phyloP scores from a whole-genome alignment of 2,797 vertebrate genomes.

The Anabacerthia variegaticeps region DNA sequence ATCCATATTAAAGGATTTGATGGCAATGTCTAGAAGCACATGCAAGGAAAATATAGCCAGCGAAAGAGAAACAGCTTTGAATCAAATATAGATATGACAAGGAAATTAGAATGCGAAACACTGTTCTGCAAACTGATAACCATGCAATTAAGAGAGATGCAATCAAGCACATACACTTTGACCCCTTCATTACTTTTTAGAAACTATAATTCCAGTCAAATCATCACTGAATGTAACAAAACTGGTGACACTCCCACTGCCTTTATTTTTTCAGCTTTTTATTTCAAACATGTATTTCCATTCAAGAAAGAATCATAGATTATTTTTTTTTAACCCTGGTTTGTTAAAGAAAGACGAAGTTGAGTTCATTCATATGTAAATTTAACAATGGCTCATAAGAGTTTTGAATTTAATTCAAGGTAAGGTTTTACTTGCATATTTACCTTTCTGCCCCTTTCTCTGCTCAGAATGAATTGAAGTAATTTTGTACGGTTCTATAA shows the following conservation, averaged over 20 bases:
- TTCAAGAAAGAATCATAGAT: neutral
- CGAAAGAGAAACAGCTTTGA: neutral
- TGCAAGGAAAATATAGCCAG: slow-evolving; percentile 16
- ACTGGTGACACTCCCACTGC: neutral
- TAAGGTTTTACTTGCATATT: neutral
- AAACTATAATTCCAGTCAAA: neutral
- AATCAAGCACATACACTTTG: slow-evolving; percentile 49
- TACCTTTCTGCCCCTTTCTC: neutral
- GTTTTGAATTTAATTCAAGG: neutral
- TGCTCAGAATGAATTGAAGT: neutral
- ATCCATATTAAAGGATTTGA: neutral
- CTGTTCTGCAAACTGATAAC: slow-evolving; percentile 20
- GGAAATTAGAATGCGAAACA: neutral
- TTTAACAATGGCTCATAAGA: neutral
- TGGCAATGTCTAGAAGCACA: neutral
- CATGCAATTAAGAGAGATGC: slow-evolving; percentile 54
- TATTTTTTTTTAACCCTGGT: neutral
- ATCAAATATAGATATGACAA: neutral
- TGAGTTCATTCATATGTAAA: neutral
- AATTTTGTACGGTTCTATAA: neutral
- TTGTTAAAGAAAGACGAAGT: neutral
- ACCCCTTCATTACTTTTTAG: neutral
- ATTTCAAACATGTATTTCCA: neutral
- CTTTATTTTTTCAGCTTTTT: neutral
- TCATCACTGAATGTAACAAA: neutral